Evolutionary conservation across 1,140 invertebrate species (phyloP).

Genomic region (Plectrocnemia conspersa): DNA sequence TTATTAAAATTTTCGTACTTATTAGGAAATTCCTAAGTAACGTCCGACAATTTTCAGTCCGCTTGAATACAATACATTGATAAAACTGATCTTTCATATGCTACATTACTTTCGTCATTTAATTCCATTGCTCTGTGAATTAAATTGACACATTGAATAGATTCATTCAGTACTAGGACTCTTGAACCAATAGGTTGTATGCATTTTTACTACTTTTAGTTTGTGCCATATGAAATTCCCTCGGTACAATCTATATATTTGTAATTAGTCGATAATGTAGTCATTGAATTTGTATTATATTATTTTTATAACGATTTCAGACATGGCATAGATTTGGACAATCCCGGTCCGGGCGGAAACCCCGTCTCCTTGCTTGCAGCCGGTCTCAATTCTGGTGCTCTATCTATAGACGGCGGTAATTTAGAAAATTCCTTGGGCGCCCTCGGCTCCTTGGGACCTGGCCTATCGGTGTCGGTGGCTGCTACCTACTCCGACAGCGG

Average conservation of each 20-base stretch:
- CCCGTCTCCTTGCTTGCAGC: constrained; percentile 60
- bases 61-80: too few species aligned
- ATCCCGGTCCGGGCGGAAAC: constrained; percentile 73
- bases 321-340: constrained; percentile 84
- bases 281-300: too few species aligned
- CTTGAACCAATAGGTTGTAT: too few species aligned
- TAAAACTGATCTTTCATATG: too few species aligned
- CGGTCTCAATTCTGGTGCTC: constrained; percentile 56
- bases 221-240: not conserved
- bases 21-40: too few species aligned
- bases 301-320: too few species aligned
- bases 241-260: not conserved
- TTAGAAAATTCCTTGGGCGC: constrained; percentile 50
- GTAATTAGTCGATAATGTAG: constrained; percentile 2
- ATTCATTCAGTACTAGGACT: too few species aligned
- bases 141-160: too few species aligned
- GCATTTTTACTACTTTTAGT: constrained; percentile 3
- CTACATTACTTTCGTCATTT: too few species aligned
- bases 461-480: constrained; percentile 56
- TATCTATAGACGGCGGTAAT: constrained; percentile 49
- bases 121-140: too few species aligned
- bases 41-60: too few species aligned
- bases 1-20: too few species aligned
- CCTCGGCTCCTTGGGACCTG: constrained; percentile 50
- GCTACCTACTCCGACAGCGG: constrained; percentile 72